phyloP scores from a whole-genome alignment of 1,140 invertebrate genomes.

The Leptoteleia sp. region DNA sequence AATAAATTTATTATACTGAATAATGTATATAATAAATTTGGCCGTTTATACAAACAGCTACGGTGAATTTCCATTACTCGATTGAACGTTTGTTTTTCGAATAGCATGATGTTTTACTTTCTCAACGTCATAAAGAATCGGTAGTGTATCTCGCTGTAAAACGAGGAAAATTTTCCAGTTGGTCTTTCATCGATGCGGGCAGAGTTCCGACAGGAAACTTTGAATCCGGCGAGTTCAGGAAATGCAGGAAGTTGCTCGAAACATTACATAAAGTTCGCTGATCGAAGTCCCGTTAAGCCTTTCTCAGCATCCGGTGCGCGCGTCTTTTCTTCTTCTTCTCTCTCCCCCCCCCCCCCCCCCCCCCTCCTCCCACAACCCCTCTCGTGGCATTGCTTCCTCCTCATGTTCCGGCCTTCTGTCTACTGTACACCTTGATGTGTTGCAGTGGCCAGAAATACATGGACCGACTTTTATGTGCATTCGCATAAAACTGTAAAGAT shows the following conservation, averaged over 20 bases:
- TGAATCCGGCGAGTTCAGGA: constrained; percentile 41
- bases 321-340: constrained; percentile 44
- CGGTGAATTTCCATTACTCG: constrained; percentile 4
- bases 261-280: constrained; percentile 57
- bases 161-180: constrained; percentile 55
- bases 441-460: constrained; percentile 40
- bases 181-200: constrained; percentile 47
- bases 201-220: constrained; percentile 48
- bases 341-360: too few relatives aligned
- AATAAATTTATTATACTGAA: not conserved
- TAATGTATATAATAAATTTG: constrained; percentile 3
- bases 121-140: constrained; percentile 35
- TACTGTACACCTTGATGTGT: constrained; percentile 13
- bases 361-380: too few relatives aligned
- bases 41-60: not conserved
- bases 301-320: constrained; percentile 42
- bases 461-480: constrained; percentile 47
- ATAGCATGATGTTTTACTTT: constrained; percentile 30
- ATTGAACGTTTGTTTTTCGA: constrained; percentile 20
- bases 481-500: constrained; percentile 50
- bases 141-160: constrained; percentile 33
- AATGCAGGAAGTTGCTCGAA: constrained; percentile 54
- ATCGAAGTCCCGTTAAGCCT: constrained; percentile 63
- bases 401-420: constrained; percentile 3
- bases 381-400: constrained; percentile 12